phyloP scores from a whole-genome alignment of 2,797 vertebrate genomes.

The Rhabdophis nuchalis region DNA sequence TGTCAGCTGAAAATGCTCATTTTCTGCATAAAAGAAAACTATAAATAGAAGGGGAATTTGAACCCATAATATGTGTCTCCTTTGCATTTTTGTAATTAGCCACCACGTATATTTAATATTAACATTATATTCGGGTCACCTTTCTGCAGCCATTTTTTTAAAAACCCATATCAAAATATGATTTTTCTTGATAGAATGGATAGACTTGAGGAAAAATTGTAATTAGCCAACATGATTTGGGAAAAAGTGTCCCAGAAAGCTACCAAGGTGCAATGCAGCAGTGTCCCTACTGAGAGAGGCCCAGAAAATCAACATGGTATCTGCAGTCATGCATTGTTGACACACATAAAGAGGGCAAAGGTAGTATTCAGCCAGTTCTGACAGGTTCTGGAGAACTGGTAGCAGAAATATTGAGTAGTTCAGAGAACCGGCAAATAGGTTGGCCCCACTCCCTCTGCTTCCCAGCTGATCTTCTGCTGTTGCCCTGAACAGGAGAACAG shows the following conservation, averaged over 20 bases:
- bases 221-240: background rate
- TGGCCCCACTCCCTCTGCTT: too few species aligned
- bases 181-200: background rate
- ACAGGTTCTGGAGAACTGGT: too few species aligned
- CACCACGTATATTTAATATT: background rate
- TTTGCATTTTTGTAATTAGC: background rate
- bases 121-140: background rate
- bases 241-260: background rate
- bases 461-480: too few species aligned
- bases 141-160: background rate
- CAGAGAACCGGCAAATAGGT: too few species aligned
- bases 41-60: background rate
- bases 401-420: too few species aligned
- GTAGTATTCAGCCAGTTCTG: too few species aligned
- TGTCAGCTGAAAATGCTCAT: background rate
- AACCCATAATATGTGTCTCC: background rate
- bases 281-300: background rate
- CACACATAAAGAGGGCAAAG: background rate
- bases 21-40: background rate
- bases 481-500: too few species aligned
- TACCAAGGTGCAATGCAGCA: background rate
- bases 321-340: background rate
- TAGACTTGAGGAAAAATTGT: background rate
- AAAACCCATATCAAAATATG: background rate
- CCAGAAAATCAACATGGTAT: background rate